Evolutionary conservation across 2,888 invertebrate species (phyloP).

Genomic region (Hypena proboscidalis): DNA sequence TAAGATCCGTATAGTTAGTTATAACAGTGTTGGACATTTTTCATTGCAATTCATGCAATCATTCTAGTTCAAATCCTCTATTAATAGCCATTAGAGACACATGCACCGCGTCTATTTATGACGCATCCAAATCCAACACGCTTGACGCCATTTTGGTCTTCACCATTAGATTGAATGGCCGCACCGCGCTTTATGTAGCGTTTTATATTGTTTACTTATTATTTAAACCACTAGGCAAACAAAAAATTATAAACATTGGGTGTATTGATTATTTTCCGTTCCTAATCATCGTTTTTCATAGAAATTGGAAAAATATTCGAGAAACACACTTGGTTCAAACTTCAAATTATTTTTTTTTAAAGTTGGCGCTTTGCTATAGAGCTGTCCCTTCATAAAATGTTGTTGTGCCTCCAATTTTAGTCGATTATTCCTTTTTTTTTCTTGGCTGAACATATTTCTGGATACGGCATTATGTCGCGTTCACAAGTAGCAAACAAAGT

Average conservation of each 20-base stretch:
- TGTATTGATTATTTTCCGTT: not conserved
- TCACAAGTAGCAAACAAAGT: too few relatives aligned
- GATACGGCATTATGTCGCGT: too few relatives aligned
- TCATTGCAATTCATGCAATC: slow-evolving; percentile 62
- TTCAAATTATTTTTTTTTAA: slow-evolving; percentile 7
- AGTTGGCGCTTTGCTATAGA: slow-evolving; percentile 1
- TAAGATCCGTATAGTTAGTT: slow-evolving; percentile 82
- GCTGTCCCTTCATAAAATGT: slow-evolving; percentile 1
- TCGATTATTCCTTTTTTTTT: not conserved
- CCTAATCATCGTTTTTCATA: slow-evolving; percentile 13
- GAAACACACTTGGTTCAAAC: slow-evolving; percentile 26
- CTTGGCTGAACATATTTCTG: too few relatives aligned
- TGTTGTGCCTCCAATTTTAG: too few relatives aligned
- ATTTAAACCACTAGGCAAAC: not conserved
- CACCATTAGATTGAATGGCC: slow-evolving; percentile 44
- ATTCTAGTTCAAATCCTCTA: slow-evolving; percentile 70
- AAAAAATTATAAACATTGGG: slow-evolving; percentile 2
- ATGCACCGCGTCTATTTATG: slow-evolving; percentile 78
- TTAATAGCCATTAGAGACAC: slow-evolving; percentile 73
- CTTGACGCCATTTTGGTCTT: slow-evolving; percentile 79
- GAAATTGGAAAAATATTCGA: slow-evolving; percentile 18
- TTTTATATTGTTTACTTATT: not conserved
- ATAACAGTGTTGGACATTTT: slow-evolving; percentile 85
- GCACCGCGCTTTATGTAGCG: slow-evolving; percentile 24
- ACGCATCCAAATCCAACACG: slow-evolving; percentile 69